These are phyloP conservation scores for Himalopsyche kuldschensis DNA, from an alignment of 2,888 invertebrate species.

Conservation along the genomic window DNA sequence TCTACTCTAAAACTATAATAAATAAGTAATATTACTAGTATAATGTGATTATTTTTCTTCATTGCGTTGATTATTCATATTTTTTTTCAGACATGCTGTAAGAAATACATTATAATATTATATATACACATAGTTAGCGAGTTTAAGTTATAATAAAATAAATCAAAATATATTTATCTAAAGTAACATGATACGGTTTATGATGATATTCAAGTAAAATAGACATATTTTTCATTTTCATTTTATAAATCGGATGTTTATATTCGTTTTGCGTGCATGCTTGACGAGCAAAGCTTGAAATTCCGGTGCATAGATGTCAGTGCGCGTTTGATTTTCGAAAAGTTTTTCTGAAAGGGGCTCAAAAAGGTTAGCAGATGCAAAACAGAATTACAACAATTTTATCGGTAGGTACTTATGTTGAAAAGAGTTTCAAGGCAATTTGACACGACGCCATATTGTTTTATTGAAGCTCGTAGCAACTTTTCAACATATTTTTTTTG, in stretches of 20 bases:
- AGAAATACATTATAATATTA: background rate
- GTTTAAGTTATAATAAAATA: background rate
- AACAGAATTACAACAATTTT: background rate
- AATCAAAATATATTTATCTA: background rate
- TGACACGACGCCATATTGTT: background rate
- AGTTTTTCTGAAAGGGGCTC: constrained; percentile 2
- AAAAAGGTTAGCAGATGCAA: background rate
- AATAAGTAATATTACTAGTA: background rate
- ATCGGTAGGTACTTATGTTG: background rate
- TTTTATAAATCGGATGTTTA: background rate
- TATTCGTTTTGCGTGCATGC: background rate
- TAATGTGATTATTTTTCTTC: background rate
- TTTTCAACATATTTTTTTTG: background rate
- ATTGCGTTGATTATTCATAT: background rate
- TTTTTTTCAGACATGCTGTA: background rate
- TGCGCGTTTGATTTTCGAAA: background rate
- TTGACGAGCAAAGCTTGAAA: background rate
- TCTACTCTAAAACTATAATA: background rate
- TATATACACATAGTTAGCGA: background rate
- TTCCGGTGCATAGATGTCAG: background rate
- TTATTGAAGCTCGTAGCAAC: background rate
- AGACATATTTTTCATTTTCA: background rate
- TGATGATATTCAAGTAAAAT: background rate
- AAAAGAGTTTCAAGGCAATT: background rate
- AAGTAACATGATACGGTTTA: background rate